Evolutionary conservation across 2,797 vertebrate species (phyloP).

Genomic region (Characodon lateralis): DNA sequence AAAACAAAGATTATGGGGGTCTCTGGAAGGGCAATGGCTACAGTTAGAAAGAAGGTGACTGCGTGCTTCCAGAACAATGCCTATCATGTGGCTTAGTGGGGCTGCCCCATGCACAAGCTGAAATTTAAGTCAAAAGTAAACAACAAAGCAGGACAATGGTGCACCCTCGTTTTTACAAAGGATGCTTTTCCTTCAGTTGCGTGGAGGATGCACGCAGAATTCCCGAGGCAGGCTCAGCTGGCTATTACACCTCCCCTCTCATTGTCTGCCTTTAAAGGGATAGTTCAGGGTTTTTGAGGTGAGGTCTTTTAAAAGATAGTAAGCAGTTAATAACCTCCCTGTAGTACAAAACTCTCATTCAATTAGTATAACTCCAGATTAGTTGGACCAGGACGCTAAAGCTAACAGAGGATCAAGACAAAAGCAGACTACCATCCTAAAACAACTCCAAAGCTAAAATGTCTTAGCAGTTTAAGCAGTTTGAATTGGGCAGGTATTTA

Average conservation of each 20-base stretch:
- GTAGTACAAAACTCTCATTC: no score
- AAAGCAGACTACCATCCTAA: no score
- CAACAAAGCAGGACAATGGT: slow-evolving; percentile 69
- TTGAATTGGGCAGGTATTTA: no score
- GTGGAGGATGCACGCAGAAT: slow-evolving; percentile 63
- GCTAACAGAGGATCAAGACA: no score
- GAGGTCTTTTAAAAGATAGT: not conserved
- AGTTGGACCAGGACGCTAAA: no score
- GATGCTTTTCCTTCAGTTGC: slow-evolving; percentile 68
- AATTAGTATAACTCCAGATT: no score
- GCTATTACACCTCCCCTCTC: slow-evolving; percentile 50
- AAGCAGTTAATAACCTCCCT: no score
- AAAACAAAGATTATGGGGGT: slow-evolving; percentile 61
- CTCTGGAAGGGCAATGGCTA: slow-evolving; percentile 51
- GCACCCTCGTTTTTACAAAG: slow-evolving; percentile 63
- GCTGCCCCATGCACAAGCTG: slow-evolving; percentile 51
- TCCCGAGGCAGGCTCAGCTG: slow-evolving; percentile 31
- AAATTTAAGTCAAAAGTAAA: slow-evolving; percentile 75
- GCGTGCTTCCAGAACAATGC: slow-evolving; percentile 75
- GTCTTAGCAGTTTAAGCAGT: no score
- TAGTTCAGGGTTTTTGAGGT: not conserved
- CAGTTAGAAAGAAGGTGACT: slow-evolving; percentile 71
- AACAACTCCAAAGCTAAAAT: no score
- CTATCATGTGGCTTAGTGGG: slow-evolving; percentile 64
- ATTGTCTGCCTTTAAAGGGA: slow-evolving; percentile 50